Base-by-base conservation (phyloP, 2,888 invertebrate genomes). In the Andrena haemorrhoa region DNA sequence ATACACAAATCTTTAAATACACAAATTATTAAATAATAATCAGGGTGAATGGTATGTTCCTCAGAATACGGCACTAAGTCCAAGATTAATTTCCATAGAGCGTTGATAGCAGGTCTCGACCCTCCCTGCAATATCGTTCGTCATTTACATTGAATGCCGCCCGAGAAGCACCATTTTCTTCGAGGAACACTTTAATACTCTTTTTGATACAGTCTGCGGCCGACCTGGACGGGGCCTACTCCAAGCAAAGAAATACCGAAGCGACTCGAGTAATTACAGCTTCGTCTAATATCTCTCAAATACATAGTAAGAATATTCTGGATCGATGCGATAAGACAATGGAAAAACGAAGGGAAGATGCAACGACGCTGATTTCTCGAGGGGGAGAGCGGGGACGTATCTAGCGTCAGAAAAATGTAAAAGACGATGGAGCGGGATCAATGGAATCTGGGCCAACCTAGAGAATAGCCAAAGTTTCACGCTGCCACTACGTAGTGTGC, bases 381-480 rank as follows among this genome's bases (percentile, higher is more conserved):
- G 49, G 47, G 26, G 47, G 47, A 31, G 35, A 53, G 68, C 12
- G 75, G 16, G 16, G 26, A 58, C 61, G 61, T 29, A 41, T 16
- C 16, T 41, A 72, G 47, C 26, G 71, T 29, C 16, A 51, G 76
- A 72, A 72, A 72, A 77, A 72, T 77, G 65, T 29, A 58, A 33
- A 71, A 53, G 64, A 65, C 64, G 63, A 49, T 64, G 56, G n/a
- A 26, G 47, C 26, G 49, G 33, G 49, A 76, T 72, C 77, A 63
- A 33, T 29, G 60, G 83, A 78, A 83, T 78, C 51, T 83, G 69
- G 83, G 83, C 79, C 75, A 69, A 56, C 47, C 60, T 56, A 29
- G 68, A 72, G 83, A 83, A 72, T 75, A 75, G 72, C 68, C 69
- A 75, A 82, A 85, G 77, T 82, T 85, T 20, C 72, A 53, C 26